Evolutionary conservation across 2,797 vertebrate genomes (phyloP).

Genomic region (Orestias chungarensis): DNA sequence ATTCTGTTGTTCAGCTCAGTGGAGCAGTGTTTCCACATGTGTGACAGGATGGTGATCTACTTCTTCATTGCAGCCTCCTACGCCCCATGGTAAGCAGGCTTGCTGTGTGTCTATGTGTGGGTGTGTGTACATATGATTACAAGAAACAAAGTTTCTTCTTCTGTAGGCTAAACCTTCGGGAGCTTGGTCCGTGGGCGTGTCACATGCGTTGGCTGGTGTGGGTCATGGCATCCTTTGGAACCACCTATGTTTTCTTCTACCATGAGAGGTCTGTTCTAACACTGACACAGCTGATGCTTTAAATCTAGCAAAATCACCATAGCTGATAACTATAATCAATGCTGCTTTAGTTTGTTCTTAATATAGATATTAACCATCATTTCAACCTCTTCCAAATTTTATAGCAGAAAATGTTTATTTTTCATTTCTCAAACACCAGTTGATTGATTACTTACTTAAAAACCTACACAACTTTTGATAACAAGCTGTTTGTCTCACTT

Average conservation of each 20-base stretch:
- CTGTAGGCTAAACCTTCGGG: conserved; percentile 90
- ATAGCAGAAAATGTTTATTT: too few relatives aligned
- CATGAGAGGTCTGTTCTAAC: conserved; percentile 86
- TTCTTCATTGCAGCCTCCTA: conserved; percentile 97
- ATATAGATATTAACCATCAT: not conserved
- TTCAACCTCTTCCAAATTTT: not conserved
- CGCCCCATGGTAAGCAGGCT: conserved; percentile 89
- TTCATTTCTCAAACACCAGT: too few relatives aligned
- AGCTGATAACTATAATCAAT: not conserved
- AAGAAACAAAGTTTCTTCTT: not conserved
- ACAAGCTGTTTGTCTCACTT: conserved; percentile 7
- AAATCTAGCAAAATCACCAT: not conserved
- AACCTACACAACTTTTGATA: not conserved
- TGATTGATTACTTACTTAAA: not conserved
- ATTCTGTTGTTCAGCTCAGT: conserved; percentile 79
- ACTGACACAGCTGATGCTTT: not conserved
- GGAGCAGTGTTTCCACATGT: conserved; percentile 96
- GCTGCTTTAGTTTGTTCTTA: not conserved
- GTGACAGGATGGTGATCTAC: conserved; percentile 95
- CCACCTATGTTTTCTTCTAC: conserved; percentile 94
- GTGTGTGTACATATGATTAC: not conserved
- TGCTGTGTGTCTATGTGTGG: conserved; percentile 19
- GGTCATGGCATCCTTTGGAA: conserved; percentile 93
- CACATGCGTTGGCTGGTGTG: conserved; percentile 98
- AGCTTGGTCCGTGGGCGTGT: conserved; percentile 91